A percentile compares a stretch with the other conserved stretches of the same genome.
phyloP scores from a whole-genome alignment of 2,113 vertebrate species.

The Clupea harengus region DNA sequence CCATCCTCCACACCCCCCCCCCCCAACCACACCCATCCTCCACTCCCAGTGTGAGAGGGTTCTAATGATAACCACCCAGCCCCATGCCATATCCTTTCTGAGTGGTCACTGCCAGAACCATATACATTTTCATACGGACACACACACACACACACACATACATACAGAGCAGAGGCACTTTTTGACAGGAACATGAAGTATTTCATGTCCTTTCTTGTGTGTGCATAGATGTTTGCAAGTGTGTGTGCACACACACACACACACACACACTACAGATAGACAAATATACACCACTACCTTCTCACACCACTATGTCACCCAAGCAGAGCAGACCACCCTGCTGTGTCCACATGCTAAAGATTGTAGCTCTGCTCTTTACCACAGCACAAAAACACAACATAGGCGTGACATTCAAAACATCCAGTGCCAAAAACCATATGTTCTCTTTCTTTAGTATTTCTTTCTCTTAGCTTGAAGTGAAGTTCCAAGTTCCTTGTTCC shows the following conservation, averaged over 20 bases:
- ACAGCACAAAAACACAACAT: neutral
- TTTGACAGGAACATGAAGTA: neutral
- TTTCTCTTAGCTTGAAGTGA: neutral
- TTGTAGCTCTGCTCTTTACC: neutral
- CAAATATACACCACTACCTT: neutral
- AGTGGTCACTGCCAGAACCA: constrained; percentile 60
- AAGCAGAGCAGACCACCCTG: neutral
- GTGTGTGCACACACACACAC: neutral
- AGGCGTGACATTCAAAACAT: neutral
- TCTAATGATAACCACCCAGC: neutral
- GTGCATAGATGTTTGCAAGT: neutral
- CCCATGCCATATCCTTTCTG: constrained; percentile 55
- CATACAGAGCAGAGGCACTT: neutral
- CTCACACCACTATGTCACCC: neutral
- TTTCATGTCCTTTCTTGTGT: neutral
- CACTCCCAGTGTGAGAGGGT: neutral
- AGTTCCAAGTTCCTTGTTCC: neutral
- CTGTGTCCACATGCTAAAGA: neutral
- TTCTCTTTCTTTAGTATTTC: neutral
- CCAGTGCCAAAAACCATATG: neutral
- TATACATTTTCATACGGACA: constrained; percentile 10
- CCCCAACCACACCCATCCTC: no score
- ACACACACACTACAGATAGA: neutral
- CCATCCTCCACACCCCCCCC: no score
- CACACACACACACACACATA: constrained; percentile 2